Evolutionary conservation across 2,113 vertebrate genomes (phyloP), one percentile per base, ranked within the genome.

Genomic region (Melanerpes formicivorus): DNA sequence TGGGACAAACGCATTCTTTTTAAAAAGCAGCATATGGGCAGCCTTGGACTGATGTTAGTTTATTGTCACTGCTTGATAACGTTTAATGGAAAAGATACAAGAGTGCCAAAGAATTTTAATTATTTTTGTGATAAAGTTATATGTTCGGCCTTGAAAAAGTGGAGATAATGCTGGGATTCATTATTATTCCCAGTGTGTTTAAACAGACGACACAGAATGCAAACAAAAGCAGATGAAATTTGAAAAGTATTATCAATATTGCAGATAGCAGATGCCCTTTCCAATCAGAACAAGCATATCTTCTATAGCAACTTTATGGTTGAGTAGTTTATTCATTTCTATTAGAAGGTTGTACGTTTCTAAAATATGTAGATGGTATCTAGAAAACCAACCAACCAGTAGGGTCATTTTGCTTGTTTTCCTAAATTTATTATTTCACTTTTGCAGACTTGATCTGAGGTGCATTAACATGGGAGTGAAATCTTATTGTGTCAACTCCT

Each of bases 161-260:
- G 97, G 97, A 99, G 99, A 99, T 99, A 99, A 99, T 99, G 99
- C 99, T 97, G 99, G 98, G 98, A 98, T 98, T 99, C 99, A 99
- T 99, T 99, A 99, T 99, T 99, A 99, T 99, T 99, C 99, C 98
- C 98, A 97, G 98, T 99, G 98, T 99, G 99, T 99, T 99, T 99
- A 99, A 99, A 99, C 99, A 99, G 99, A 99, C 98, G 98, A 99
- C 98, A 97, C 98, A 98, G 98, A 99, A 99, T 98, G 98, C 99
- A 99, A 99, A 99, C 99, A 99, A 99, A 99, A 99, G 99, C 99
- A 99, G 99, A 99, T 99, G 99, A 99, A 99, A 99, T 99, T 99
- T 99, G 99, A 99, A 99, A 99, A 99, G 98, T 99, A 99, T 99
- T 99, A 99, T 99, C 99, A 99, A 99, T 99, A 99, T 98, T 99